These are phyloP conservation scores for Octodon degus DNA, from an alignment of 2,113 vertebrate species.

Conservation along the genomic window DNA sequence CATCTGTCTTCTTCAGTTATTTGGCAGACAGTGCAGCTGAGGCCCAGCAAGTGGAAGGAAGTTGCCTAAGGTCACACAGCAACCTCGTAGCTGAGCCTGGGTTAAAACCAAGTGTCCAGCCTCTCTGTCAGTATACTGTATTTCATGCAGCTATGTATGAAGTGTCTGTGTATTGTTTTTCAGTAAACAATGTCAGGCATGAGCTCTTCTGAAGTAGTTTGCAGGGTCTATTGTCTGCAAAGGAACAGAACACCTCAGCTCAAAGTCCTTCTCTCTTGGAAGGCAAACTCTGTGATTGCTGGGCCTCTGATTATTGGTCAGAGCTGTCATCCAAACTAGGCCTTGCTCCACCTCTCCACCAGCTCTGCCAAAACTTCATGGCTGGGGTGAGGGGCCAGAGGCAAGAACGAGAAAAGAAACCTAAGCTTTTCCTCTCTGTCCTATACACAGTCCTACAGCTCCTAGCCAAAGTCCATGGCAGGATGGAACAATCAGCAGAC, in stretches of 20 bases:
- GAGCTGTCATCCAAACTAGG: not conserved
- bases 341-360: not conserved
- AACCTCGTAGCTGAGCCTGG: not conserved
- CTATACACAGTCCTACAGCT: slow-evolving; percentile 3
- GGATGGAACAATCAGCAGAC: slow-evolving; percentile 8
- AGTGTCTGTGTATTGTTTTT: not conserved
- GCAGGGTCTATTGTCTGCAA: not conserved
- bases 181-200: slow-evolving; percentile 2
- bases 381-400: not conserved
- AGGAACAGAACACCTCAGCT: slow-evolving; percentile 14
- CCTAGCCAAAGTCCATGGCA: slow-evolving; percentile 34
- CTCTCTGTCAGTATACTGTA: not conserved
- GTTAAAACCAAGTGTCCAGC: not conserved
- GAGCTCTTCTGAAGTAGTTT: not conserved
- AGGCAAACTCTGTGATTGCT: not conserved
- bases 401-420: not conserved
- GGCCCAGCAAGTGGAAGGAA: not conserved
- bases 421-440: not conserved
- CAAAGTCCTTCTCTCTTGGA: not conserved
- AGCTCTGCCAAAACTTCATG: not conserved
- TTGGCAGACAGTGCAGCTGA: not conserved
- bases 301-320: not conserved
- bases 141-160: not conserved
- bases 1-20: not conserved
- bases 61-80: slow-evolving; percentile 20